These are phyloP conservation scores for Perithous albicinctus DNA, from an alignment of 2,888 invertebrate genomes.

Conservation along the genomic window DNA sequence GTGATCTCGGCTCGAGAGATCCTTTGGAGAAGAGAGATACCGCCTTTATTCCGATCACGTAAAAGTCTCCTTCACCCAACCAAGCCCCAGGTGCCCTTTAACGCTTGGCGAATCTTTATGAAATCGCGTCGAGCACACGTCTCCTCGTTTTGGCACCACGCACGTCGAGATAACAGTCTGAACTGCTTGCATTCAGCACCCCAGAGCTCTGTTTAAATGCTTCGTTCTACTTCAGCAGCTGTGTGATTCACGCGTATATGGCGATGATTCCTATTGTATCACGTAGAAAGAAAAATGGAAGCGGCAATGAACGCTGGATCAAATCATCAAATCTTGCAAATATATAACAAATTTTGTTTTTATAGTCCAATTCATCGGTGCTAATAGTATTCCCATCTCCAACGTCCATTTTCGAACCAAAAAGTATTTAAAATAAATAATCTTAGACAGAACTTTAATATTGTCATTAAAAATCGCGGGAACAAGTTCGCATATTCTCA, in stretches of 20 bases:
- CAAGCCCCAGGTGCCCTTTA: constrained; percentile 26
- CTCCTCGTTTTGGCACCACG: neutral
- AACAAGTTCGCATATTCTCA: constrained; percentile 11
- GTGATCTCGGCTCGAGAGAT: constrained; percentile 38
- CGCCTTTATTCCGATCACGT: constrained; percentile 32
- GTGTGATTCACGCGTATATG: constrained; percentile 5
- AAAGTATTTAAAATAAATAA: neutral
- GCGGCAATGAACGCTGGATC: constrained; percentile 70
- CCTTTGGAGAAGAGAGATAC: constrained; percentile 35
- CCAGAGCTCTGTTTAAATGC: neutral
- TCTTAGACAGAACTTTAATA: neutral
- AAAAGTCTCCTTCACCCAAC: constrained; percentile 12
- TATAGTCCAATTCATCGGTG: too few species aligned
- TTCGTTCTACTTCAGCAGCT: constrained; percentile 1
- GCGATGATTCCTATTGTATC: neutral
- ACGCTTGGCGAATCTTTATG: constrained; percentile 38
- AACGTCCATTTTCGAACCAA: too few species aligned
- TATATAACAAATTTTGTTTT: constrained; percentile 31
- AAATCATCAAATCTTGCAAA: too few species aligned
- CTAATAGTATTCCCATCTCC: too few species aligned
- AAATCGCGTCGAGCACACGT: constrained; percentile 33
- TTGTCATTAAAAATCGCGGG: constrained; percentile 10
- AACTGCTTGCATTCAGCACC: neutral
- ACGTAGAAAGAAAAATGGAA: constrained; percentile 49
- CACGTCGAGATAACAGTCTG: constrained; percentile 2